A percentile compares a stretch with the other conserved stretches of the same genome.
Evolutionary conservation across 1,140 invertebrate genomes (phyloP).

Genomic region (Zaprionus gabonicus): DNA sequence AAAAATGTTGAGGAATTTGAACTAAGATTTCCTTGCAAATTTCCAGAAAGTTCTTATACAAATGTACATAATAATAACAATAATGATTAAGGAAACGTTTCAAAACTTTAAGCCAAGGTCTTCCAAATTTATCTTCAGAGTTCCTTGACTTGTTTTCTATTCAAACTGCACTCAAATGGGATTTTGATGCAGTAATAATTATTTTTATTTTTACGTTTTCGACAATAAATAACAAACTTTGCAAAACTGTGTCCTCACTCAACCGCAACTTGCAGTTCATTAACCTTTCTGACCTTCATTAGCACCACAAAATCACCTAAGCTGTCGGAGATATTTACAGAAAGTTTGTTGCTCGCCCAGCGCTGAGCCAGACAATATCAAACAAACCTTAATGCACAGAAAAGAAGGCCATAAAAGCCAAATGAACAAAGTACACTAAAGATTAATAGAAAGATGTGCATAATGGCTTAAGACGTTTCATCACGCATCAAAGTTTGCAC

Average conservation of each 20-base stretch:
- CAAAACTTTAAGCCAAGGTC: not conserved
- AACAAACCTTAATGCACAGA: not conserved
- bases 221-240: not conserved
- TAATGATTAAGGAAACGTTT: not conserved
- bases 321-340: not conserved
- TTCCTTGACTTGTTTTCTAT: too few species aligned
- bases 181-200: not conserved
- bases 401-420: not conserved
- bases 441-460: not conserved
- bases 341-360: not conserved
- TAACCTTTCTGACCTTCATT: not conserved
- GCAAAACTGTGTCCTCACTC: not conserved
- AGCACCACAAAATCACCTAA: constrained; percentile 4
- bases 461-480: not conserved
- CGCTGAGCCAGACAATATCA: not conserved
- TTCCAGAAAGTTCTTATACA: not conserved
- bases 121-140: not conserved
- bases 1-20: not conserved
- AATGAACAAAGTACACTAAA: constrained; percentile 4
- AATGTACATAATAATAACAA: not conserved
- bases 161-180: not conserved
- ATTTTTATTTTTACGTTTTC: not conserved
- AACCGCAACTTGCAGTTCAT: not conserved
- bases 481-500: not conserved
- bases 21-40: not conserved